Percentiles rank a stretch among this genome's conserved stretches.
phyloP scores from a whole-genome alignment of 2,113 vertebrate species.

The Microcebus murinus region DNA sequence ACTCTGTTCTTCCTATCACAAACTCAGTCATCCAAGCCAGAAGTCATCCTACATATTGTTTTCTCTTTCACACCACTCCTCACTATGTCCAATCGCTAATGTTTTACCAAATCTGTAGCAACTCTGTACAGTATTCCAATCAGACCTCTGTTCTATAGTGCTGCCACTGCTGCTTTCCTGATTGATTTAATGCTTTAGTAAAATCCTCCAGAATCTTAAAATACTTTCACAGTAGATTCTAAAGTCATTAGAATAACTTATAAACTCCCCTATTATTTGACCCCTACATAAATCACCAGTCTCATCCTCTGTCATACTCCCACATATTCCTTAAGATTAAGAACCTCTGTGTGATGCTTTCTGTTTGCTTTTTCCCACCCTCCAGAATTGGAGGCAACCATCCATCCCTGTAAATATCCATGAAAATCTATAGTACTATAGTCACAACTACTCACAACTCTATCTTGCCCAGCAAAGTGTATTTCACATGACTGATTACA shows the following conservation, averaged over 20 bases:
- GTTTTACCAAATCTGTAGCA: not conserved
- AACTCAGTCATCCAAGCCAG: not conserved
- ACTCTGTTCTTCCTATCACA: not conserved
- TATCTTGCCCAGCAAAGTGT: not conserved
- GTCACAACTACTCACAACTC: not conserved
- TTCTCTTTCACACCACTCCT: not conserved
- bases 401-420: not conserved
- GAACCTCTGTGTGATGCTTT: not conserved
- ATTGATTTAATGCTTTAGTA: not conserved
- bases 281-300: not conserved
- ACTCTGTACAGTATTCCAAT: not conserved
- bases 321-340: not conserved
- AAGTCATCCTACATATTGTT: not conserved
- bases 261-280: not conserved
- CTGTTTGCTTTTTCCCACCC: not conserved
- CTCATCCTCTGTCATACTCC: not conserved
- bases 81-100: not conserved
- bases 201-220: constrained; percentile 17
- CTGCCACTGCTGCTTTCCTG: not conserved
- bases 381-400: not conserved
- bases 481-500: not conserved
- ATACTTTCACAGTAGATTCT: not conserved
- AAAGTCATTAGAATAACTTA: not conserved
- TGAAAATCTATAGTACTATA: not conserved
- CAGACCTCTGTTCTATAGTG: not conserved